These are phyloP conservation scores for Campoletis sonorensis DNA, from an alignment of 1,140 invertebrate genomes.

Conservation along the genomic window DNA sequence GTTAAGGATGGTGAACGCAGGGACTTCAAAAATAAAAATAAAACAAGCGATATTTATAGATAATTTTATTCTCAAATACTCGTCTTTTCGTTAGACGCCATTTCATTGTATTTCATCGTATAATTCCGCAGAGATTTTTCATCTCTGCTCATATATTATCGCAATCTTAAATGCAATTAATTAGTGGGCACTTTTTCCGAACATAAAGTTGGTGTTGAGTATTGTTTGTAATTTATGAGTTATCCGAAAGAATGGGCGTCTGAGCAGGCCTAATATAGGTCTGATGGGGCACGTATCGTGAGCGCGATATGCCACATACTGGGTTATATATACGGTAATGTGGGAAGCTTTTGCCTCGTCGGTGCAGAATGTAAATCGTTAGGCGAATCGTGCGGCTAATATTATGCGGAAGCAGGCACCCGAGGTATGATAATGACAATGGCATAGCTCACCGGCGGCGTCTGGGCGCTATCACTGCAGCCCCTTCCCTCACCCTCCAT, in stretches of 20 bases:
- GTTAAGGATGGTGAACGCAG: no score
- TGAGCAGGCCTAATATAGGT: slow-evolving; percentile 18
- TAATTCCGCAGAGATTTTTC: no score
- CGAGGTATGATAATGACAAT: slow-evolving; percentile 60
- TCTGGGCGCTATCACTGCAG: slow-evolving; percentile 54
- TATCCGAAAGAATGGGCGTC: slow-evolving; percentile 21
- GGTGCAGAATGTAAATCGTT: slow-evolving; percentile 59
- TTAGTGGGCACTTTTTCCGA: neutral
- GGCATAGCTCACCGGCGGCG: slow-evolving; percentile 55
- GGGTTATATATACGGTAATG: slow-evolving; percentile 8
- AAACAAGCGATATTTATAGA: no score
- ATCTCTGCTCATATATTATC: no score
- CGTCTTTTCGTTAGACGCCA: no score
- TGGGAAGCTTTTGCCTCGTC: slow-evolving; percentile 48
- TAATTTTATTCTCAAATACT: no score
- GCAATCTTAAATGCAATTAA: no score
- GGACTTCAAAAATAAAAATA: no score
- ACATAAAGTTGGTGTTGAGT: neutral
- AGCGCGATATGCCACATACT: slow-evolving; percentile 35
- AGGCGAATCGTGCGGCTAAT: slow-evolving; percentile 57
- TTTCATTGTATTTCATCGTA: no score
- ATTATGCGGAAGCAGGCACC: slow-evolving; percentile 62
- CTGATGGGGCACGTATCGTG: slow-evolving; percentile 28
- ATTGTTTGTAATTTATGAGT: slow-evolving; percentile 29
- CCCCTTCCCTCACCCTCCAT: slow-evolving; percentile 45